Percentiles rank a stretch among this genome's conserved stretches.
Evolutionary conservation across 2,113 vertebrate genomes (phyloP).

Genomic region (Aptenodytes forsteri): DNA sequence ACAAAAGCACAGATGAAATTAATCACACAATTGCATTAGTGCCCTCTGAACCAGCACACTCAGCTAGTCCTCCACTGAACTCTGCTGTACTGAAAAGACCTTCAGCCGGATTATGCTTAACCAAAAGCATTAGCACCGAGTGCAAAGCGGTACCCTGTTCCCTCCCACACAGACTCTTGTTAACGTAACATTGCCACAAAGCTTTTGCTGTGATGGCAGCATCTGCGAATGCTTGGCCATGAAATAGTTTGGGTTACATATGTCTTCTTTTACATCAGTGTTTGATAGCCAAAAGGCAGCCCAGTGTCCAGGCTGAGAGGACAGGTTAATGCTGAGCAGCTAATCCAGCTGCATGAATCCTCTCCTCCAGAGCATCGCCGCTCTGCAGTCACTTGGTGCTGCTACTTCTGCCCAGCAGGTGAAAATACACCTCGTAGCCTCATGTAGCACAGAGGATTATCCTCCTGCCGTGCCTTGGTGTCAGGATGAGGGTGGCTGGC

Average conservation of each 20-base stretch:
- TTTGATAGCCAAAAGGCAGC: not conserved
- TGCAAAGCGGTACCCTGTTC: not conserved
- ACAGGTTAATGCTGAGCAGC: not conserved
- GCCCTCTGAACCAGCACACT: slow-evolving; percentile 23
- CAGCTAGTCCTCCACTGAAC: slow-evolving; percentile 33
- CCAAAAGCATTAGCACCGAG: not conserved
- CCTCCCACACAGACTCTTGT: rapidly evolving
- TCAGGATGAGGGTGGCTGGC: not conserved
- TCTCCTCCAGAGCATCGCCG: rapidly evolving
- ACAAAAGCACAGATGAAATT: not conserved
- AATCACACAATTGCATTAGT: slow-evolving; percentile 54
- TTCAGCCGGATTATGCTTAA: slow-evolving; percentile 34
- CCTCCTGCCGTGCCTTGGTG: not conserved
- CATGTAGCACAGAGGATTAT: not conserved
- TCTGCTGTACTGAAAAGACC: slow-evolving; percentile 19
- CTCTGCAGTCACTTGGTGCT: not conserved
- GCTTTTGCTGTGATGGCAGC: not conserved
- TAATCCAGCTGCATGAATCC: not conserved
- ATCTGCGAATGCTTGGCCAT: not conserved
- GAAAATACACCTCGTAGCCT: not conserved
- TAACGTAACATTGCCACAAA: not conserved
- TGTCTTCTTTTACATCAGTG: not conserved
- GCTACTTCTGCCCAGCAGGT: not conserved
- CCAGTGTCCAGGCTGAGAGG: not conserved
- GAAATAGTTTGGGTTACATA: not conserved